Percentiles rank a stretch among this genome's conserved stretches.
Conservation (phyloP, 2,797 vertebrate species). For the Melanotaenia boesemani region DNA sequence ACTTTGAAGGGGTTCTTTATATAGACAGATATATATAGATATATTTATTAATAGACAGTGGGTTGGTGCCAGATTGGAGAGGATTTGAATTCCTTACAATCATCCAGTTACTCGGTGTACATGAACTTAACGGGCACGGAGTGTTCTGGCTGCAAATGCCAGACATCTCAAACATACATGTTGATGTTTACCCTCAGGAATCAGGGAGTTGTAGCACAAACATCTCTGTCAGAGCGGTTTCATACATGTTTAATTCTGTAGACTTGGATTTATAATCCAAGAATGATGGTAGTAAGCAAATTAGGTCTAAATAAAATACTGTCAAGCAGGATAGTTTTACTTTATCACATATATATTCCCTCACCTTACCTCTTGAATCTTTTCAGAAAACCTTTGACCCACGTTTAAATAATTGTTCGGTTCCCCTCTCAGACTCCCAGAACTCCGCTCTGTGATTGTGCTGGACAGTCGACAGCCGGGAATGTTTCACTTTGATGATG, state of each 20-base stretch:
- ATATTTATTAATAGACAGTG: too few species aligned
- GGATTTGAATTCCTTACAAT: too few species aligned
- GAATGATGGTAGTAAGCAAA: too few species aligned
- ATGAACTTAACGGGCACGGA: not conserved
- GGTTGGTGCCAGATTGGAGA: too few species aligned
- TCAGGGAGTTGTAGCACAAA: not conserved
- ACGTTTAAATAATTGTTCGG: not conserved
- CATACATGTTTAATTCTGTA: too few species aligned
- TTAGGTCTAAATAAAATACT: too few species aligned
- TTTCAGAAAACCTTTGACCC: not conserved
- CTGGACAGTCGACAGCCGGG: constrained; percentile 87
- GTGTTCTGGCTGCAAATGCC: not conserved
- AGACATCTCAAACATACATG: not conserved
- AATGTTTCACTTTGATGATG: constrained; percentile 85
- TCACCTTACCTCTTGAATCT: not conserved
- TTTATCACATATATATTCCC: too few species aligned
- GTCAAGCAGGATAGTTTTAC: too few species aligned
- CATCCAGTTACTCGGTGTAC: not conserved
- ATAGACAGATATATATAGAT: too few species aligned
- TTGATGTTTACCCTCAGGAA: not conserved
- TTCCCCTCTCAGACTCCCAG: constrained; percentile 85
- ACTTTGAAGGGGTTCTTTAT: too few species aligned
- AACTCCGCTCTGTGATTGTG: constrained; percentile 87
- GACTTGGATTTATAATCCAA: too few species aligned
- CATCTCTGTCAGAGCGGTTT: too few species aligned